Base-by-base conservation (phyloP, 1,140 invertebrate genomes). In the Caenorhabditis briggsae region DNA sequence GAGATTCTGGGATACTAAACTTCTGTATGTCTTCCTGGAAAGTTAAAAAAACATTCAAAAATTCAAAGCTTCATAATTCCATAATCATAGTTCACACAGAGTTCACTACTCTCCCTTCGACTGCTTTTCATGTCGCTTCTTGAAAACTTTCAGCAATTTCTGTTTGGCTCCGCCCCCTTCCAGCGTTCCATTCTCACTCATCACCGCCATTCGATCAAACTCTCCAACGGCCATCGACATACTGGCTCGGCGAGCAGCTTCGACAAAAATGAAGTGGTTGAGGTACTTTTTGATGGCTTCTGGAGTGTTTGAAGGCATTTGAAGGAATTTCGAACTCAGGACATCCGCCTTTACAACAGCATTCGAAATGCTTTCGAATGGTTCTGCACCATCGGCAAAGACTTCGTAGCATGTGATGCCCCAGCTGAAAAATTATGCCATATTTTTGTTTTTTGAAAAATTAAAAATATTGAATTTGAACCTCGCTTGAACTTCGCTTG, bases 331-430 rank as follows among this genome's bases (percentile, higher is more conserved):
- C 11, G 16, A 46, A 0, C 12, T 16, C 0, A 56, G 12, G 6
- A 85, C 64, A 20, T 64, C 65, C 48, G 61, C 0, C 23, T 85
- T 85, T 2, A 85, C 84, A 12, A n/a, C 41, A 7, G 84, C 50
- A 23, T 85, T 85, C 33, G 84, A 46, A 11, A 85, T 16, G 2
- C 83, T 65, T 12, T 78, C 64, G 12, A 18, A 86, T 5, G 87
- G 87, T 33, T 86, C 84, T 20, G 2, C 46, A 18, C 84, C 87
- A 56, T 88, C 74, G 18, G 70, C 83, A 48, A 86, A 88, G 14
- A 88, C 55, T 58, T 87, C 86, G 82, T 82, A 86, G 18, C 33
- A 48, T 7, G 78, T 50, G 16, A 86, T 64, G 2, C 85, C 85
- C 70, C 70, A 59, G 33, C 56, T 83, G 25, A 41, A 59, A 83